Base-by-base conservation (phyloP, 2,797 vertebrate genomes). In the Pangasius krempfi region DNA sequence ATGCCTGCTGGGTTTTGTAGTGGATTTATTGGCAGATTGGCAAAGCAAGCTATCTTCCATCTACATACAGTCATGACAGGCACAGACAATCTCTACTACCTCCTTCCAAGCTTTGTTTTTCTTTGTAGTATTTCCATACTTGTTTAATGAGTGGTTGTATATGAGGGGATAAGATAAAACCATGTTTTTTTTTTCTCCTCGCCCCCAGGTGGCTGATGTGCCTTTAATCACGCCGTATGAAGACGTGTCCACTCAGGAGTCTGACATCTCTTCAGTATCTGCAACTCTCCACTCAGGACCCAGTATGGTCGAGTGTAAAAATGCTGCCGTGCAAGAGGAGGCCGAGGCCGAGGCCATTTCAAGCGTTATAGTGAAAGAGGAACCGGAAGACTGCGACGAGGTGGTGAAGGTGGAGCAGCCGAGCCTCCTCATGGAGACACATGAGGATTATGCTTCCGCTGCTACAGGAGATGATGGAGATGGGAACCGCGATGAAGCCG, bases 321-420 rank as follows among this genome's bases (percentile, higher is more conserved):
- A 50, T 1, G 37, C 1, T 1, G 27, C 12, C 0, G 16, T 40
- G 4, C 13, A 20, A 73, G 56, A 70, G 1, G 27, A 18, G 22
- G 5, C n/a, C 1, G 62, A 80, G 0, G 25, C 47, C 0, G 58
- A 47, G 64, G 25, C 20, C 27, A 33, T 88, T 66, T 70, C 84
- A 1, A 85, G 83, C 4, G 20, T 88, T 33, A 64, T 80, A 37
- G 88, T 88, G 27, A 88, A 88, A 60, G 88, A 88, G 40, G 88
- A 88, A 75, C 73, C 72, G 14, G 85, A 86, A 30, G 56, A 84
- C n/a, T 33, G 62, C 20, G 82, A 85, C 0, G 60, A 68, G 16
- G 73, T 18, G 73, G n/a, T n/a, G 16, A 78, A 78, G 50, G 58
- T 70, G n/a, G 82, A 84, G 75, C 58, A 22, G 50, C 73, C 27